Evolutionary conservation across 2,888 invertebrate species (phyloP).

Genomic region (Acrobasis suavella): DNA sequence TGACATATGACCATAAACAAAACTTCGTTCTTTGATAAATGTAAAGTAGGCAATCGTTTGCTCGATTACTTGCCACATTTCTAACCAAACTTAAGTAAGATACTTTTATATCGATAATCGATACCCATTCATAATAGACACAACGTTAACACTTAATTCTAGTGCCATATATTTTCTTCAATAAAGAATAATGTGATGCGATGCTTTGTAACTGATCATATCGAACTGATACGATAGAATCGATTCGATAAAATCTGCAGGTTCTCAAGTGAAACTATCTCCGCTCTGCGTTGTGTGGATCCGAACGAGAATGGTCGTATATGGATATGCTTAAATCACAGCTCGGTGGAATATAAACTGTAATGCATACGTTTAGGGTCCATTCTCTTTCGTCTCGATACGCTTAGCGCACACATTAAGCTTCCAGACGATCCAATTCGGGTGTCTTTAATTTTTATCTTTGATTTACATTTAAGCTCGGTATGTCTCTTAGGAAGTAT

Average conservation of each 20-base stretch:
- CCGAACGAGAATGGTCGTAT: constrained; percentile 45
- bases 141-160: too few relatives aligned
- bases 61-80: too few relatives aligned
- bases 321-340: constrained; percentile 5
- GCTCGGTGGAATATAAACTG: constrained; percentile 12
- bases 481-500: neutral
- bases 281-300: constrained; percentile 29
- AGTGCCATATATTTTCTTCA: too few relatives aligned
- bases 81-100: too few relatives aligned
- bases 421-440: constrained; percentile 13
- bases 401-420: constrained; percentile 25
- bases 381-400: constrained; percentile 37
- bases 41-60: too few relatives aligned
- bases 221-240: constrained; percentile 19
- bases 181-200: constrained; percentile 8
- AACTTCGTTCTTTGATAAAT: too few relatives aligned
- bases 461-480: neutral
- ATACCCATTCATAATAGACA: neutral
- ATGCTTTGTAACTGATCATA: constrained; percentile 15
- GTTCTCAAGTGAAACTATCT: constrained; percentile 21
- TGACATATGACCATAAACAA: too few relatives aligned
- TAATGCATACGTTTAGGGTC: constrained; percentile 29
- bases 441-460: neutral
- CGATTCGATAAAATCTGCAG: constrained; percentile 13
- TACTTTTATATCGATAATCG: neutral